Evolutionary conservation across 2,797 vertebrate species (phyloP).

Genomic region (Benthosema pterotum): DNA sequence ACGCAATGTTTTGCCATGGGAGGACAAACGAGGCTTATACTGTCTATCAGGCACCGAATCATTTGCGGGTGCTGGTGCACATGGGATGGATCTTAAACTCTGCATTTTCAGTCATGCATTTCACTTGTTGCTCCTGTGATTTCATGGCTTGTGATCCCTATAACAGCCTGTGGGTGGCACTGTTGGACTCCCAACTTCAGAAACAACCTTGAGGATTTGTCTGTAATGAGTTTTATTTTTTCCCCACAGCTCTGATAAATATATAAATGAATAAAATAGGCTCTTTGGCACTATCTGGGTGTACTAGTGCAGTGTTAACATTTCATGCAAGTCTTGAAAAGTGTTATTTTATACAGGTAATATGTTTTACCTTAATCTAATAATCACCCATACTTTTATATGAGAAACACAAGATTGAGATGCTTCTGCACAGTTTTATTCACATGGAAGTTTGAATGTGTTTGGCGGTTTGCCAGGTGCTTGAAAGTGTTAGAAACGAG

Average conservation of each 20-base stretch:
- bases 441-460: constrained; percentile 13
- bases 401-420: neutral
- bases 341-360: neutral
- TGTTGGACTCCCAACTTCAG: constrained; percentile 42
- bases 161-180: constrained; percentile 50
- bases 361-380: neutral
- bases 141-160: constrained; percentile 21
- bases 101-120: constrained; percentile 4
- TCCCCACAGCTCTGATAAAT: too few relatives aligned
- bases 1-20: too few relatives aligned
- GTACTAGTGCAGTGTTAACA: too few relatives aligned
- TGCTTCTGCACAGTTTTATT: neutral
- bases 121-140: neutral
- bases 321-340: too few relatives aligned
- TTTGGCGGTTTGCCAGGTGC: constrained; percentile 67
- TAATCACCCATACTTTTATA: neutral
- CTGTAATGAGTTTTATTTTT: too few relatives aligned
- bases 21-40: too few relatives aligned
- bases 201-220: neutral
- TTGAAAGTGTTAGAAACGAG: constrained; percentile 45
- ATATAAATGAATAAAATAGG: too few relatives aligned
- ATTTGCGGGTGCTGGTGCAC: too few relatives aligned
- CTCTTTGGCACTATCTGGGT: too few relatives aligned
- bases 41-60: too few relatives aligned
- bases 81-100: too few relatives aligned